Conservation (phyloP, 2,888 invertebrate species). For the Epistrophella euchroma region DNA sequence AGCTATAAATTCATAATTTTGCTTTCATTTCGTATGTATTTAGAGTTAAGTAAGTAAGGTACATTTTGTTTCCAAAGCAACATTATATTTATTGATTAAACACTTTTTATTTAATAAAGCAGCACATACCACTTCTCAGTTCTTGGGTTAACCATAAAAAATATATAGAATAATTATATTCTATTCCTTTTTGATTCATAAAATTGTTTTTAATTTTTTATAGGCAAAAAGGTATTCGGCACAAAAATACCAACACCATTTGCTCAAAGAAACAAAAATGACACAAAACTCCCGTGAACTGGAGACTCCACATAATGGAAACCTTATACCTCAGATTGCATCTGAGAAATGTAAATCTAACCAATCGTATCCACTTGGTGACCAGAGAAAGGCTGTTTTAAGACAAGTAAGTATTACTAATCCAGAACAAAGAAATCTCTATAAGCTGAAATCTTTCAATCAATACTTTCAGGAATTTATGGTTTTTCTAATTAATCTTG, state of each 20-base stretch:
- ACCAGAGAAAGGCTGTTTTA: constrained; percentile 80
- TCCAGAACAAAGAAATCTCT: not conserved
- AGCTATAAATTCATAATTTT: no score
- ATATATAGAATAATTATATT: no score
- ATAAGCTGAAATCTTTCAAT: not conserved
- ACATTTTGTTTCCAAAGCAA: not conserved
- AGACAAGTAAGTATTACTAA: constrained; percentile 78
- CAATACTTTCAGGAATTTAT: constrained; percentile 78
- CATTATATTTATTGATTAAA: not conserved
- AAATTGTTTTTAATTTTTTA: not conserved
- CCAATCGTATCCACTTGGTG: constrained; percentile 79
- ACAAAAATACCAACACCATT: not conserved
- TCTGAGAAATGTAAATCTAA: constrained; percentile 77
- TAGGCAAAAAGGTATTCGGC: not conserved
- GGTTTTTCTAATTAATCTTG: constrained; percentile 82
- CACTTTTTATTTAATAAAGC: not conserved
- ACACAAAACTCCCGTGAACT: constrained; percentile 19
- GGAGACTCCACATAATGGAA: constrained; percentile 58
- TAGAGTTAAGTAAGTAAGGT: no score
- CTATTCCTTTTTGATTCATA: not conserved
- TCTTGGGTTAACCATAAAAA: no score
- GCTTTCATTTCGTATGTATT: no score
- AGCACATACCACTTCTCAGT: no score
- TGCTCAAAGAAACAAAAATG: constrained; percentile 26
- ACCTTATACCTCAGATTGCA: constrained; percentile 76